Evolutionary conservation across 2,888 invertebrate species (phyloP).

Genomic region (Lasioglossum villosulum): DNA sequence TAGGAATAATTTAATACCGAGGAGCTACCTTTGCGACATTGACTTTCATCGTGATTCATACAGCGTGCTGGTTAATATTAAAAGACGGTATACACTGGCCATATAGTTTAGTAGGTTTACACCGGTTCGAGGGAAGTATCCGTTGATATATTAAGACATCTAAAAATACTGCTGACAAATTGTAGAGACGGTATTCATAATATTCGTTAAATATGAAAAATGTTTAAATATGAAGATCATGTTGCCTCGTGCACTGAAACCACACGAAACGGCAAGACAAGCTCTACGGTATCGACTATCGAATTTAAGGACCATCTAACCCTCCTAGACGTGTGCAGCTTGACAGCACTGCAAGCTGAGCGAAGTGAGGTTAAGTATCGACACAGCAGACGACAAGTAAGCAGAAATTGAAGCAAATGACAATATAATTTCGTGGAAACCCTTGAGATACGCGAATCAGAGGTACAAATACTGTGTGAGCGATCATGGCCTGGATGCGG

Average conservation of each 20-base stretch:
- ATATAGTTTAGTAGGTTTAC: neutral
- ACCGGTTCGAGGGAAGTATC: neutral
- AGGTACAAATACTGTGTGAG: neutral
- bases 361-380: constrained; percentile 71
- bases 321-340: constrained; percentile 33
- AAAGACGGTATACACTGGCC: neutral
- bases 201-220: neutral
- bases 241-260: neutral
- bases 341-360: constrained; percentile 54
- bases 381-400: constrained; percentile 51
- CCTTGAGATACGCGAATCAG: constrained; percentile 7
- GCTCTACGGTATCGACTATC: constrained; percentile 22
- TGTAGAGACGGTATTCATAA: neutral
- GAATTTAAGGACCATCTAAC: constrained; percentile 48
- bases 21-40: constrained; percentile 22
- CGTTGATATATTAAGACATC: neutral
- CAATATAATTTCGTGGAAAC: constrained; percentile 27
- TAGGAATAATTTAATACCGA: constrained; percentile 14
- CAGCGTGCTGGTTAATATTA: constrained; percentile 15
- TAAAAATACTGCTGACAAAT: neutral
- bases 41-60: constrained; percentile 32
- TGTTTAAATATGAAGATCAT: neutral
- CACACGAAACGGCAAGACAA: constrained; percentile 2
- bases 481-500: constrained; percentile 11
- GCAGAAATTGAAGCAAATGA: constrained; percentile 8